Conservation (phyloP, 2,888 invertebrate species). For the Drosophila kuntzei region DNA sequence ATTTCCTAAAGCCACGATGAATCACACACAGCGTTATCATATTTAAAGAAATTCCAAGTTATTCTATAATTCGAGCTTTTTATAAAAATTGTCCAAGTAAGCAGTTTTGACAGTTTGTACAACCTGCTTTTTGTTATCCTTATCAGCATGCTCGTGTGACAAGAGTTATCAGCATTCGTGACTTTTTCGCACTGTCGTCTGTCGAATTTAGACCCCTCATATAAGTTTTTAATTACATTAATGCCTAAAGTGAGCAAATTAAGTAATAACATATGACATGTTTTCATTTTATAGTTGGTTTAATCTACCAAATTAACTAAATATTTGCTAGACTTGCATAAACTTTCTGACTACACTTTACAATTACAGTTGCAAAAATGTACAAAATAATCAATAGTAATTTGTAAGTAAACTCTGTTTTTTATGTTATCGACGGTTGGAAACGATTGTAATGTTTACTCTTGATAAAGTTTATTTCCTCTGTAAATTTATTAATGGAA, state of each 20-base stretch:
- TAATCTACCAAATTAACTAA: background rate
- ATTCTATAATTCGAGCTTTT: background rate
- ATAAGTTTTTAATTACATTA: conserved; percentile 1
- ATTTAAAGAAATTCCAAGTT: background rate
- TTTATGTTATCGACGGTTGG: background rate
- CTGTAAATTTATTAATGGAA: background rate
- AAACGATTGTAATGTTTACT: background rate
- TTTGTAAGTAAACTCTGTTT: background rate
- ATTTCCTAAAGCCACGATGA: background rate
- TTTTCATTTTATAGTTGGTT: background rate
- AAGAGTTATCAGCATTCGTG: background rate
- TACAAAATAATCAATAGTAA: conserved; percentile 7
- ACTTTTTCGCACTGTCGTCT: background rate
- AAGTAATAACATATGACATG: background rate
- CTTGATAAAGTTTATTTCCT: background rate
- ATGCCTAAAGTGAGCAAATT: background rate
- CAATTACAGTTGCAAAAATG: conserved; percentile 1
- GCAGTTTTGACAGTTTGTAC: background rate
- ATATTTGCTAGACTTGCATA: background rate
- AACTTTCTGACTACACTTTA: background rate
- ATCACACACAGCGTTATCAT: background rate
- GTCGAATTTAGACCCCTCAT: background rate
- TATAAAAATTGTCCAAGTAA: background rate
- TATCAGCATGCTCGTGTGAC: background rate
- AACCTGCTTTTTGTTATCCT: background rate